Conservation (phyloP, 2,888 invertebrate species). For the Pristionchus maxplancki region DNA sequence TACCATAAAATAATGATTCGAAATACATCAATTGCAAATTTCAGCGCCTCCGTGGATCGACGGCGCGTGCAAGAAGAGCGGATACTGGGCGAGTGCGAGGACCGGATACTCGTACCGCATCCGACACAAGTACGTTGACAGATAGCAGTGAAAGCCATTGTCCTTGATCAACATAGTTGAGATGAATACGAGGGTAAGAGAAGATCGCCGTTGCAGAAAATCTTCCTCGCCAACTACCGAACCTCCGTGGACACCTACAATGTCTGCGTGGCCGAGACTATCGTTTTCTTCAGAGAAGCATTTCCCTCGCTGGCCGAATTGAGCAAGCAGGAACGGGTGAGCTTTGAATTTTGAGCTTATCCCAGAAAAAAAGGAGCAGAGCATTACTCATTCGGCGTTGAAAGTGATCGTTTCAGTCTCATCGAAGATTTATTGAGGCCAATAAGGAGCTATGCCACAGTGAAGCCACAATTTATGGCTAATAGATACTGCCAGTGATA, state of each 20-base stretch:
- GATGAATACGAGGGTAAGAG: no score
- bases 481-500: no score
- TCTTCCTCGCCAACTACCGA: slow-evolving; percentile 19
- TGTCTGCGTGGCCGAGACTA: not conserved
- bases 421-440: no score
- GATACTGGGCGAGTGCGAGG: not conserved
- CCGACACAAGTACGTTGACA: not conserved
- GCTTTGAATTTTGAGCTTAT: no score
- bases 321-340: not conserved
- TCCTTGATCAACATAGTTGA: not conserved
- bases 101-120: not conserved
- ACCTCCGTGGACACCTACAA: slow-evolving; percentile 16
- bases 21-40: no score
- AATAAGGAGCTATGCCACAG: no score
- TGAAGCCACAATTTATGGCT: no score
- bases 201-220: not conserved
- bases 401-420: no score
- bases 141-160: no score
- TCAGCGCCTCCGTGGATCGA: not conserved
- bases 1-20: no score
- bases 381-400: no score
- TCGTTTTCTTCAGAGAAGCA: slow-evolving; percentile 12
- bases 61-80: not conserved
- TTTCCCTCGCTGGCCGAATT: not conserved
- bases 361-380: no score